Evolutionary conservation across 2,113 vertebrate genomes (phyloP).

Genomic region (Mormoops blainvillei): DNA sequence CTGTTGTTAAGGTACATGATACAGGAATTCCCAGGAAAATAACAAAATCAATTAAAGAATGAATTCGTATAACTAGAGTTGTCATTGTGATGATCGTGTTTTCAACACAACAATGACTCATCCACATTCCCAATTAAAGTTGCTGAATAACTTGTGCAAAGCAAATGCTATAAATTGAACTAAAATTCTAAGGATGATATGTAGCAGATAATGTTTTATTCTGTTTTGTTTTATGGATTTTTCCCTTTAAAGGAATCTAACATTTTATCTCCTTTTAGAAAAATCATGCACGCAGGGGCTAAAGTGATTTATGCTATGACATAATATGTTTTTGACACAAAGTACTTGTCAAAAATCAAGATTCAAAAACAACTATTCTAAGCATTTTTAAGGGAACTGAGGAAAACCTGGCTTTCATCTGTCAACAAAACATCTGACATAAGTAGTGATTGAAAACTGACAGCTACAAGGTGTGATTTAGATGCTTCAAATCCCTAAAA

Average conservation of each 20-base stretch:
- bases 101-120: background rate
- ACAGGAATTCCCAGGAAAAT: slow-evolving; percentile 28
- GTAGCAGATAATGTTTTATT: background rate
- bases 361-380: slow-evolving; percentile 49
- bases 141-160: background rate
- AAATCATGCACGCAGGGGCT: background rate
- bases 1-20: slow-evolving; percentile 20
- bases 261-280: slow-evolving; percentile 45
- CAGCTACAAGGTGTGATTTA: slow-evolving; percentile 10
- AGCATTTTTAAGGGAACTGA: slow-evolving; percentile 19
- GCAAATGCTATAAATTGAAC: background rate
- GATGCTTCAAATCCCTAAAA: slow-evolving; percentile 1
- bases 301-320: slow-evolving; percentile 54
- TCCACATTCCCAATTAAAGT: slow-evolving; percentile 19
- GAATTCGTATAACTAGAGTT: background rate
- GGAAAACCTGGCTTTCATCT: slow-evolving; percentile 46
- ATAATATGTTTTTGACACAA: slow-evolving; percentile 56
- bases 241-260: slow-evolving; percentile 25
- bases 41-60: slow-evolving; percentile 35
- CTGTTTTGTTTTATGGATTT: slow-evolving; percentile 6
- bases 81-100: background rate
- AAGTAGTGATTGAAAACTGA: slow-evolving; percentile 70
- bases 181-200: background rate
- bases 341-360: slow-evolving; percentile 60
- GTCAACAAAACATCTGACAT: slow-evolving; percentile 42